Conservation (phyloP, 2,888 invertebrate species). For the Caenorhabditis sp. region DNA sequence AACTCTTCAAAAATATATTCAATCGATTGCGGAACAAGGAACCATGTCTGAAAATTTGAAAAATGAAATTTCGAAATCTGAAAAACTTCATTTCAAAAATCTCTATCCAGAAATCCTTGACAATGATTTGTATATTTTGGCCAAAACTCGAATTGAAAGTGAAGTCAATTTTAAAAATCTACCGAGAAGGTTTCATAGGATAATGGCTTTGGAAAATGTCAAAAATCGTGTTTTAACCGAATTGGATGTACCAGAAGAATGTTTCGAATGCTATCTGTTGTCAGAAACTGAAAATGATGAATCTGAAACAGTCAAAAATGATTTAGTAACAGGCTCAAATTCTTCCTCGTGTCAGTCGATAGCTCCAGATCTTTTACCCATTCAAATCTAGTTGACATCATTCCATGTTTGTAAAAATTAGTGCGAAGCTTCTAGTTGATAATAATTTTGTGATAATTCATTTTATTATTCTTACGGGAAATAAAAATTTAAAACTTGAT, state of each 20-base stretch:
- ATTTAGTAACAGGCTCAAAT: not conserved
- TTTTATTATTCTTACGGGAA: not conserved
- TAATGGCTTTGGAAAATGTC: conserved; percentile 22
- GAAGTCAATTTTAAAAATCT: not conserved
- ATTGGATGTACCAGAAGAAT: conserved; percentile 24
- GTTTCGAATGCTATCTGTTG: conserved; percentile 6
- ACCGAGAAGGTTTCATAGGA: conserved; percentile 18
- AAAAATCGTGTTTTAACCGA: conserved; percentile 16
- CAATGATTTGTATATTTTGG: conserved; percentile 1
- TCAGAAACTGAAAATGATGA: not conserved
- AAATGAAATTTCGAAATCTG: not conserved
- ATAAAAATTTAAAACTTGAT: not conserved
- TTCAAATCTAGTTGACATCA: not conserved
- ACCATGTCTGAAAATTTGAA: not conserved
- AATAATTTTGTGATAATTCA: not conserved
- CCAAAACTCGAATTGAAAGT: not conserved
- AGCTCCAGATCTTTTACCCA: conserved; percentile 2
- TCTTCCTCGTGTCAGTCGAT: conserved; percentile 1
- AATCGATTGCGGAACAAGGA: not conserved
- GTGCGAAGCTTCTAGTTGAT: too few species aligned
- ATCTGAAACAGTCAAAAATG: not conserved
- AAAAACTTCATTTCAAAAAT: conserved; percentile 13
- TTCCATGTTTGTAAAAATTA: too few species aligned
- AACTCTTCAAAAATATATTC: conserved; percentile 71
- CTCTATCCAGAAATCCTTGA: conserved; percentile 26